Conservation (phyloP, 1,140 invertebrate genomes). For the Musca vetustissima region DNA sequence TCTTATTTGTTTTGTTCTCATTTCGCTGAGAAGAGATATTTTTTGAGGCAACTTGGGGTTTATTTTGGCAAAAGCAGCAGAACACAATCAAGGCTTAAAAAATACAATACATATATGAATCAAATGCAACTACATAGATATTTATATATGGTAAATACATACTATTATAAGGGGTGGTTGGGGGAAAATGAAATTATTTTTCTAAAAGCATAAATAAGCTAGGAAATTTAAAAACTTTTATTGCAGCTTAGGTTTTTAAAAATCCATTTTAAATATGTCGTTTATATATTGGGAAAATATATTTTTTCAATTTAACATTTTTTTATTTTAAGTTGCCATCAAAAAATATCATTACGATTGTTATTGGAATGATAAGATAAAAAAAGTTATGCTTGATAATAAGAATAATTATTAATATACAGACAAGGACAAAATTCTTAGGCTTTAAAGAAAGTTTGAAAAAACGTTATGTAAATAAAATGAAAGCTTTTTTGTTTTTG, state of each 20-base stretch:
- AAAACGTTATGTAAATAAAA: conserved; percentile 21
- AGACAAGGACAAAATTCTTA: conserved; percentile 11
- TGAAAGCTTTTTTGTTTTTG: not conserved
- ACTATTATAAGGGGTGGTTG: not conserved
- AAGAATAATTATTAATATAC: conserved; percentile 35
- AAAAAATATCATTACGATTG: conserved; percentile 36
- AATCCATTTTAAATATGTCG: no score
- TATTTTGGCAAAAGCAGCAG: not conserved
- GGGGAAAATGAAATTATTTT: not conserved
- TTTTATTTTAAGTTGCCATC: conserved; percentile 25
- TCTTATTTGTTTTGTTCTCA: conserved; percentile 52
- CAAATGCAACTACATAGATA: no score
- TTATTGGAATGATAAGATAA: conserved; percentile 36
- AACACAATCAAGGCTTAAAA: conserved; percentile 34
- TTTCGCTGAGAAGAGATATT: not conserved
- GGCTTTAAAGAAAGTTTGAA: conserved; percentile 2
- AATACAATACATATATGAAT: no score
- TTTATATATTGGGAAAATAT: no score
- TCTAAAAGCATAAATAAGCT: not conserved
- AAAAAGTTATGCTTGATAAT: conserved; percentile 33
- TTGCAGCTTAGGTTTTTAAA: no score
- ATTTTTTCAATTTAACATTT: no score
- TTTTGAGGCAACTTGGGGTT: conserved; percentile 12
- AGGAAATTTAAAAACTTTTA: not conserved
- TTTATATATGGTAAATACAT: no score